Conservation (phyloP, 2,888 invertebrate species). For the Camponotus fellah region DNA sequence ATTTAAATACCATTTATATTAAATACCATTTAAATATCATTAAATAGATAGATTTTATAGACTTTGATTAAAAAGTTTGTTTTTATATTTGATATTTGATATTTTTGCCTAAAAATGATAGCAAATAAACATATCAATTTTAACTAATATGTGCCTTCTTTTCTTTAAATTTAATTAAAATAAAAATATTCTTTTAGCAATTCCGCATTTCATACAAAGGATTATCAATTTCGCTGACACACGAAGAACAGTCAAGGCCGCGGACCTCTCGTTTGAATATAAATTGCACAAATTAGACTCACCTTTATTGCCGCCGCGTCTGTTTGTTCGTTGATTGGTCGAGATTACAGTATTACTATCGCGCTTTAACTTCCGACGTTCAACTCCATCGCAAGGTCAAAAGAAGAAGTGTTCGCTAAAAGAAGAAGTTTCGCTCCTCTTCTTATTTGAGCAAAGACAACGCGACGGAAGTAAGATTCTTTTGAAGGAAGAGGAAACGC, state of each 20-base stretch:
- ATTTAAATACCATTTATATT: neutral
- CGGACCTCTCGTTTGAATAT: constrained; percentile 83
- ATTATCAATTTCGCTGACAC: constrained; percentile 73
- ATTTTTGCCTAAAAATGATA: neutral
- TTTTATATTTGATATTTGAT: neutral
- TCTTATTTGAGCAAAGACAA: constrained; percentile 32
- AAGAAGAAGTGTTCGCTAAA: constrained; percentile 60
- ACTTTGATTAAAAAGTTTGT: neutral
- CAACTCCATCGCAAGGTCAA: constrained; percentile 74
- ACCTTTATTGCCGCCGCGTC: constrained; percentile 83
- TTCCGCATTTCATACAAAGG: constrained; percentile 62
- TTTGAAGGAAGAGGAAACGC: neutral
- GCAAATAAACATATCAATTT: neutral
- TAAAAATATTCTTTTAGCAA: constrained; percentile 4
- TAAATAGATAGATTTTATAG: neutral
- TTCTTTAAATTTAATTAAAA: constrained; percentile 7
- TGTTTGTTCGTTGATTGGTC: constrained; percentile 84
- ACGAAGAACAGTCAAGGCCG: constrained; percentile 79
- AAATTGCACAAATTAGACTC: constrained; percentile 84
- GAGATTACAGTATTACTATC: constrained; percentile 76
- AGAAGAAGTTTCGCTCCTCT: constrained; percentile 56
- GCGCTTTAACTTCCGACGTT: constrained; percentile 67
- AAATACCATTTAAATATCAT: no score
- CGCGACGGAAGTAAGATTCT: constrained; percentile 1
- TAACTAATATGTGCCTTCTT: neutral